A percentile compares a stretch with the other conserved stretches of the same genome.
Evolutionary conservation across 2,113 vertebrate genomes (phyloP).

Genomic region (Aspidoscelis tigris): DNA sequence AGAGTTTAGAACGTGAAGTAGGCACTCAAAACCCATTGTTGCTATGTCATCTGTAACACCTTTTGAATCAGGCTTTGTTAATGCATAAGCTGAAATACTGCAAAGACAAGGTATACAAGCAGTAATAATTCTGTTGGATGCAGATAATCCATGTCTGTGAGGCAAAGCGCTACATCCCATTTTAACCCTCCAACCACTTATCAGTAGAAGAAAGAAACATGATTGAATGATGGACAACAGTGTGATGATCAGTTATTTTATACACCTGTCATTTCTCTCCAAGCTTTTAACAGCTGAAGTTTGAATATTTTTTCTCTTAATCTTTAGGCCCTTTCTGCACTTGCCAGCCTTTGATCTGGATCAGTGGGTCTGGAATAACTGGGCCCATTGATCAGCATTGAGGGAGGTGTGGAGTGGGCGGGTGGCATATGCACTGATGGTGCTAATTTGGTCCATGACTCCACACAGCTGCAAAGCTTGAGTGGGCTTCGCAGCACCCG

Average conservation of each 20-base stretch:
- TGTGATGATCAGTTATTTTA: slow-evolving; percentile 50
- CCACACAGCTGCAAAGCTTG: no score
- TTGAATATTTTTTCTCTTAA: slow-evolving; percentile 59
- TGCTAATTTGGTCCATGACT: no score
- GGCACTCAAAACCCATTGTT: slow-evolving; percentile 19
- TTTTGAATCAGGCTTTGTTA: slow-evolving; percentile 50
- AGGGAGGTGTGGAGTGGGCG: no score
- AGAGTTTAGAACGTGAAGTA: slow-evolving; percentile 16
- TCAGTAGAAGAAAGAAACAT: slow-evolving; percentile 39
- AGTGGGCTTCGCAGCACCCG: no score
- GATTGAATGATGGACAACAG: slow-evolving; percentile 65
- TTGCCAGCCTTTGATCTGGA: no score
- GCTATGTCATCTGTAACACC: slow-evolving; percentile 18
- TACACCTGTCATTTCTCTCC: slow-evolving; percentile 66
- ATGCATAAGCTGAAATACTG: slow-evolving; percentile 55
- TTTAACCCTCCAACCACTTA: slow-evolving; percentile 69
- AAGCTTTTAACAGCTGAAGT: slow-evolving; percentile 56
- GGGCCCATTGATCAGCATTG: no score
- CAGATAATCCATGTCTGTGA: slow-evolving; percentile 65
- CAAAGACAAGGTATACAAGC: slow-evolving; percentile 54
- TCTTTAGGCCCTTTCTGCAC: slow-evolving; percentile 45
- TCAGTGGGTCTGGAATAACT: no score
- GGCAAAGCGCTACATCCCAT: slow-evolving; percentile 68
- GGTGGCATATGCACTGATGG: no score
- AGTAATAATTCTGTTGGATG: slow-evolving; percentile 66